Evolutionary conservation across 2,113 vertebrate species (phyloP).

Genomic region (Apistogramma diplotaenia): DNA sequence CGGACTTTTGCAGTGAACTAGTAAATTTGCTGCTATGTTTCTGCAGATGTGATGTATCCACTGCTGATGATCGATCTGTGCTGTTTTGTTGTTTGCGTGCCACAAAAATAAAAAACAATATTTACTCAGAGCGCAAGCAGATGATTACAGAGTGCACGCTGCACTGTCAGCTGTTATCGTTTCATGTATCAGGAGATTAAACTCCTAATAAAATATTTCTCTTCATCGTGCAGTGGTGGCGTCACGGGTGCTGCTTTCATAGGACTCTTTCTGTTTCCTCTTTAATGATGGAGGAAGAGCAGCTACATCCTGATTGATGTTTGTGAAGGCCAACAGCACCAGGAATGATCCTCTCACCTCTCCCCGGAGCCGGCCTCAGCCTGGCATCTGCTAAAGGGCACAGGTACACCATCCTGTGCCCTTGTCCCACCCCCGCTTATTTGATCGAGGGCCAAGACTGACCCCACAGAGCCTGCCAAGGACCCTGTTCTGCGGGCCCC

Average conservation of each 20-base stretch:
- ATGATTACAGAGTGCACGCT: not conserved
- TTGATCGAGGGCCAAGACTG: slow-evolving; percentile 75
- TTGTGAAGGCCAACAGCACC: slow-evolving; percentile 55
- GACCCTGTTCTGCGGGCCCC: slow-evolving; percentile 62
- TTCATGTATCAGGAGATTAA: slow-evolving; percentile 8
- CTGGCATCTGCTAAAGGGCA: slow-evolving; percentile 75
- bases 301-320: slow-evolving; percentile 52
- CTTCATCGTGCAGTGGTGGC: not conserved
- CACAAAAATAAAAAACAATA: not conserved
- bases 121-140: slow-evolving; percentile 11
- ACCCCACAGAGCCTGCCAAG: slow-evolving; percentile 61
- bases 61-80: not conserved
- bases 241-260: slow-evolving; percentile 37
- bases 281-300: slow-evolving; percentile 46
- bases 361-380: slow-evolving; percentile 48
- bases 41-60: not conserved
- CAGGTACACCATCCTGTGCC: slow-evolving; percentile 63
- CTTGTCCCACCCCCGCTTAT: slow-evolving; percentile 62
- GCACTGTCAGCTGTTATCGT: not conserved
- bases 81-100: not conserved
- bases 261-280: slow-evolving; percentile 26
- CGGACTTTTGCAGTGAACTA: not conserved
- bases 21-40: not conserved
- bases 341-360: slow-evolving; percentile 45
- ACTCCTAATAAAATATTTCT: not conserved